Conservation (phyloP, 2,113 vertebrate species). For the Alosa alosa region DNA sequence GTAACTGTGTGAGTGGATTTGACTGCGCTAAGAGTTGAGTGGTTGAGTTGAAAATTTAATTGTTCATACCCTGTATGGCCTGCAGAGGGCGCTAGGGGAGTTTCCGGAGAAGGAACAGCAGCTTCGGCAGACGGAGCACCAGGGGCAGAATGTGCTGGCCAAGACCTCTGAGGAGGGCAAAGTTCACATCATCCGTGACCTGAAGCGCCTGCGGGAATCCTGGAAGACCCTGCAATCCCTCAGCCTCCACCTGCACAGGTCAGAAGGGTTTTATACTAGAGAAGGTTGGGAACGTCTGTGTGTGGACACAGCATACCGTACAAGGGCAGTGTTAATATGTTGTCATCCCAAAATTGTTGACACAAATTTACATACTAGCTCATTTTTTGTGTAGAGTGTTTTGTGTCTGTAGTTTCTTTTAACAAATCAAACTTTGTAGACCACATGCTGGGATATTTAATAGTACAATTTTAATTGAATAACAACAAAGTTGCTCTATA, state of each 20-base stretch:
- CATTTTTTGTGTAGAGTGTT: too few species aligned
- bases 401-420: too few species aligned
- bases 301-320: background rate
- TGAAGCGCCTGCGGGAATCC: slow-evolving; percentile 68
- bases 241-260: slow-evolving; percentile 69
- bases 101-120: slow-evolving; percentile 85
- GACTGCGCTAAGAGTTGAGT: background rate
- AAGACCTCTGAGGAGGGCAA: slow-evolving; percentile 79
- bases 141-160: slow-evolving; percentile 73
- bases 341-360: background rate
- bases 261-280: background rate
- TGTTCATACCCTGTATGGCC: slow-evolving; percentile 29
- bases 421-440: too few species aligned
- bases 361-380: too few species aligned
- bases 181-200: slow-evolving; percentile 71
- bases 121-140: slow-evolving; percentile 73
- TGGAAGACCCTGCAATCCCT: slow-evolving; percentile 70
- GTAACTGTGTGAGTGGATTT: background rate
- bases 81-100: slow-evolving; percentile 78
- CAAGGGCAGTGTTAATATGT: background rate
- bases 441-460: too few species aligned
- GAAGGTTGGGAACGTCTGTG: background rate
- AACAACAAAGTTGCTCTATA: too few species aligned
- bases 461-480: too few species aligned
- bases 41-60: background rate